phyloP scores from a whole-genome alignment of 2,888 invertebrate species.

The Frankliniella fusca region DNA sequence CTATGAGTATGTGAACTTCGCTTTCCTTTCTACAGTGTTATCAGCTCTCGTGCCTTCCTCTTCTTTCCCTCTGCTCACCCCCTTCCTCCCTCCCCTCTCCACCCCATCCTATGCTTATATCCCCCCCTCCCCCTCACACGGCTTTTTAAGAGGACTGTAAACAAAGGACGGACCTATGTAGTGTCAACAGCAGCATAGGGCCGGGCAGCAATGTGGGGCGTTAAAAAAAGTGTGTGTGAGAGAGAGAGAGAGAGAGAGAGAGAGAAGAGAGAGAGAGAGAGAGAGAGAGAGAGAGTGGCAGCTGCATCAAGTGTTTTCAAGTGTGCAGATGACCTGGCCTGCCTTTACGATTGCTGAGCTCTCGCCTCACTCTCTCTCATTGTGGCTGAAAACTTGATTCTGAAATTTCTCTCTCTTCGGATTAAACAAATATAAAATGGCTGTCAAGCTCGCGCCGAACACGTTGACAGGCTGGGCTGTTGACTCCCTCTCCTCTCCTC shows the following conservation, averaged over 20 bases:
- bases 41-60: not conserved
- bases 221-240: not conserved
- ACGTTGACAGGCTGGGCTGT: no score
- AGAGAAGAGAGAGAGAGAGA: not conserved
- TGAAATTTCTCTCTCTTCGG: no score
- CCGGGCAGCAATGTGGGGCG: not conserved
- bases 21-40: not conserved
- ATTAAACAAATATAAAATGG: no score
- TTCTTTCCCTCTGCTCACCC: not conserved
- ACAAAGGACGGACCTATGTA: not conserved
- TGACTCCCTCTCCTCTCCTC: no score
- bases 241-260: no score
- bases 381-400: no score
- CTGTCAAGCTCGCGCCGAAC: no score
- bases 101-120: not conserved
- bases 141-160: slow-evolving; percentile 12
- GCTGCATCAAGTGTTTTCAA: no score
- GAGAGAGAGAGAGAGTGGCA: not conserved
- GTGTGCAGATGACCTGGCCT: no score
- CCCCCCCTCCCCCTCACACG: not conserved
- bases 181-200: not conserved
- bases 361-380: no score
- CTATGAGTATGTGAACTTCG: not conserved
- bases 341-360: no score
- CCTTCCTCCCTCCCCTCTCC: not conserved